These are phyloP conservation scores for Poecilus cupreus DNA, from an alignment of 2,888 invertebrate species.

Conservation along the genomic window DNA sequence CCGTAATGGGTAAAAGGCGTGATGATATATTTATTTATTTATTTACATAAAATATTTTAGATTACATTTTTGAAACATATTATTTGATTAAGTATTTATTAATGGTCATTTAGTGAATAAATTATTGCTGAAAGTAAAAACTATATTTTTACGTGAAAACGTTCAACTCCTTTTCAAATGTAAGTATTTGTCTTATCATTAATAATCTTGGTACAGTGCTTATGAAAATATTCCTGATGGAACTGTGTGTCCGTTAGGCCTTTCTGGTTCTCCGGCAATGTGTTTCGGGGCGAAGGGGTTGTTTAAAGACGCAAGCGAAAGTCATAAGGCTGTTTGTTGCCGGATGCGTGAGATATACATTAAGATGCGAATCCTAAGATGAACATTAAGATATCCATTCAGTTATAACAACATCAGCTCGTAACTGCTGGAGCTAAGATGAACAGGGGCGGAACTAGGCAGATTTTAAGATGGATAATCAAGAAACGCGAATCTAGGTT, in stretches of 20 bases:
- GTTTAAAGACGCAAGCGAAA: constrained; percentile 23
- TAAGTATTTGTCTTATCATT: too few species aligned
- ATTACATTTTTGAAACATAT: too few species aligned
- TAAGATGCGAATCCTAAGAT: constrained; percentile 55
- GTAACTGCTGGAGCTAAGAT: constrained; percentile 12
- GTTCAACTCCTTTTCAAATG: too few species aligned
- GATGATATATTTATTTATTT: too few species aligned
- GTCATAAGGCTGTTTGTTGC: constrained; percentile 48
- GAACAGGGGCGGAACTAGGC: constrained; percentile 17
- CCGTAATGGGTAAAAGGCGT: too few species aligned
- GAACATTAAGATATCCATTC: constrained; percentile 56
- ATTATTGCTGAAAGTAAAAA: background rate
- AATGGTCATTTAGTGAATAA: too few species aligned
- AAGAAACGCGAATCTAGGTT: background rate
- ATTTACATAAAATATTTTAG: too few species aligned
- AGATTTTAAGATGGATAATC: constrained; percentile 1
- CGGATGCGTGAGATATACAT: constrained; percentile 56
- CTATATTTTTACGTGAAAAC: background rate
- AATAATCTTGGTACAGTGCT: too few species aligned
- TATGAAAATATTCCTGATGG: background rate
- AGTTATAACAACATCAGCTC: constrained; percentile 53
- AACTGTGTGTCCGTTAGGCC: background rate
- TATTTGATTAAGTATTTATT: too few species aligned
- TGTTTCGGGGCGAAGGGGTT: background rate
- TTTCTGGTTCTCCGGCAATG: background rate